A percentile compares a stretch with the other conserved stretches of the same genome.
These are phyloP conservation scores for Amphiura filiformis DNA, from an alignment of 35 echinoderm and acorn worm genomes.

Conservation along the genomic window DNA sequence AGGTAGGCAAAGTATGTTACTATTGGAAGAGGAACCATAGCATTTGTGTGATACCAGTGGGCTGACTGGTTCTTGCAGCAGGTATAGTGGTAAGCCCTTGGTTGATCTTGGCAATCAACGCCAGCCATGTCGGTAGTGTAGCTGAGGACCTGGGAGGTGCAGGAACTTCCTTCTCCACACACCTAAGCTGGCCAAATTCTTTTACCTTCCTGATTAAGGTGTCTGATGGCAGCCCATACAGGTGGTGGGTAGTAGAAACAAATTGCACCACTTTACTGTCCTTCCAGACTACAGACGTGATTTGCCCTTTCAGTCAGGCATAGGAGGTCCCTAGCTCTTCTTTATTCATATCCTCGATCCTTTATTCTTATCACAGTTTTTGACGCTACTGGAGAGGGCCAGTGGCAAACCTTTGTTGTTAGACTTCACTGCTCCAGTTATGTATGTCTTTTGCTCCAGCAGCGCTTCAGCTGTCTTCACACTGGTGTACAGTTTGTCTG, in stretches of 20 bases:
- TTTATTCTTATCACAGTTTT: too few relatives aligned
- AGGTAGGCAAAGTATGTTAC: too few relatives aligned
- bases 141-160: background rate
- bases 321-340: background rate
- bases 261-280: background rate
- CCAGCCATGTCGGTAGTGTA: slow-evolving; percentile 43
- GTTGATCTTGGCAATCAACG: slow-evolving; percentile 33
- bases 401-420: too few relatives aligned
- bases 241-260: background rate
- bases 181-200: too few relatives aligned
- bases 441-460: background rate
- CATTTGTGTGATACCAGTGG: too few relatives aligned
- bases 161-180: background rate
- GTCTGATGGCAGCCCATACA: background rate
- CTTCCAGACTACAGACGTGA: background rate
- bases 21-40: too few relatives aligned
- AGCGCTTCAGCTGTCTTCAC: background rate
- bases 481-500: background rate
- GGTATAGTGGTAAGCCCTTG: background rate
- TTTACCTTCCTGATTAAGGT: background rate
- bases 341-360: background rate
- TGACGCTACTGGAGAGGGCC: too few relatives aligned
- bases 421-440: background rate
- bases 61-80: too few relatives aligned
- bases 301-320: background rate